Conservation (phyloP, 2,113 vertebrate species). For the Chlorodrepanis virens region DNA sequence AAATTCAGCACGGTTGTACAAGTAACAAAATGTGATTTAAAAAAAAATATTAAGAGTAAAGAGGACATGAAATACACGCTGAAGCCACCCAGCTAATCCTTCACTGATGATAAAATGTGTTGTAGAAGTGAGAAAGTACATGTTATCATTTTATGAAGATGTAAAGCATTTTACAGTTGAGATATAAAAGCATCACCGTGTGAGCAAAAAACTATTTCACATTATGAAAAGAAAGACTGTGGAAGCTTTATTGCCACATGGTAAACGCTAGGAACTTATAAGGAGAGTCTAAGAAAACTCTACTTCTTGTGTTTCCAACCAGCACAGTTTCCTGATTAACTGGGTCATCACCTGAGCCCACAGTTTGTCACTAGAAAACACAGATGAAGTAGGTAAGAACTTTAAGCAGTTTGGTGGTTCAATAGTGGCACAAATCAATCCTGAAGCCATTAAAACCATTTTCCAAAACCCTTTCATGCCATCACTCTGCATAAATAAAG, state of each 20-base stretch:
- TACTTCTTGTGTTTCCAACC: background rate
- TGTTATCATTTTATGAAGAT: background rate
- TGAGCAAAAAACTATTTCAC: background rate
- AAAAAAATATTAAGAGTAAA: background rate
- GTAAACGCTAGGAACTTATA: background rate
- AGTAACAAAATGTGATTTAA: background rate
- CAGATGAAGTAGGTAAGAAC: background rate
- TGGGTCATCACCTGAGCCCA: background rate
- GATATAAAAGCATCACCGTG: background rate
- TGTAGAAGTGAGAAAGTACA: background rate
- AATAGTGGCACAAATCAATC: background rate
- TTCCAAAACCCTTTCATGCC: conserved; percentile 42
- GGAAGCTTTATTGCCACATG: background rate
- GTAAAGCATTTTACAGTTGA: background rate
- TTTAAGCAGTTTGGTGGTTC: background rate
- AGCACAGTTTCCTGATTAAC: background rate
- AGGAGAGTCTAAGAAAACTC: background rate
- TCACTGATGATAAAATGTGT: background rate
- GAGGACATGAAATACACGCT: background rate
- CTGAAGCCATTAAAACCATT: conserved; percentile 49
- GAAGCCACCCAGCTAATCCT: background rate
- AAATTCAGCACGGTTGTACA: background rate
- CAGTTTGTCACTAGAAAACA: background rate
- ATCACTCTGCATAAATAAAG: conserved; percentile 61
- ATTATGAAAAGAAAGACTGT: background rate